A percentile compares a stretch with the other conserved stretches of the same genome.
These are phyloP conservation scores for Pogonomyrmex barbatus DNA, from an alignment of 1,140 invertebrate species.

Conservation along the genomic window DNA sequence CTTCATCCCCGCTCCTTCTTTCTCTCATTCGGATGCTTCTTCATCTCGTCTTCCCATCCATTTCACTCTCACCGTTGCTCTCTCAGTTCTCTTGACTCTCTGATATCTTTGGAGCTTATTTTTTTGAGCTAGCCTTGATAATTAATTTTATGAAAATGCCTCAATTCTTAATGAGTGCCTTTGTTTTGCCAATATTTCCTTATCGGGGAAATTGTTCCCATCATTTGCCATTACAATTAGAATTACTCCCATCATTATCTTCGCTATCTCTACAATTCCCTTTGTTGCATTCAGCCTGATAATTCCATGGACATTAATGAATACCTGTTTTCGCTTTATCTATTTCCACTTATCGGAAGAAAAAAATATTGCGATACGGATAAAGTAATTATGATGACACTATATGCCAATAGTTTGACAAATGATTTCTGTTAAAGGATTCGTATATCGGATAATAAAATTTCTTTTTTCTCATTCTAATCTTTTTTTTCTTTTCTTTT, in stretches of 20 bases:
- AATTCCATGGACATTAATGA: conserved; percentile 14
- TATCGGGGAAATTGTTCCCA: conserved; percentile 40
- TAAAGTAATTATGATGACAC: not conserved
- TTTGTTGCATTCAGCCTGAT: not conserved
- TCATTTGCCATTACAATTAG: conserved; percentile 22
- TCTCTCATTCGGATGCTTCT: conserved; percentile 13
- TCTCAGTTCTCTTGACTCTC: not conserved
- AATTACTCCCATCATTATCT: conserved; percentile 33
- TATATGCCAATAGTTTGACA: not conserved
- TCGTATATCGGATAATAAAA: not conserved
- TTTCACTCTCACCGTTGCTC: conserved; percentile 48
- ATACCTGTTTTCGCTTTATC: conserved; percentile 3
- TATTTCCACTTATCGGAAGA: conserved; percentile 14
- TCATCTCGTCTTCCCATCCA: conserved; percentile 18
- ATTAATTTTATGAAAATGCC: not conserved
- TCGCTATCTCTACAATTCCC: conserved; percentile 3
- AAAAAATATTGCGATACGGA: not conserved
- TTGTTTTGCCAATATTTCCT: conserved; percentile 23
- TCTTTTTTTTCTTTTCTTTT: conserved; percentile 12
- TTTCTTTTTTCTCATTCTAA: conserved; percentile 1
- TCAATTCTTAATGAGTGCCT: not conserved
- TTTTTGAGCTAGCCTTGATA: not conserved
- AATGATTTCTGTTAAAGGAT: not conserved
- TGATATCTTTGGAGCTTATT: not conserved
- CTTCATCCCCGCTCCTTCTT: conserved; percentile 51